Evolutionary conservation across 2,797 vertebrate genomes (phyloP), one percentile per base, ranked within the genome.

Genomic region (Gallirallus australis): DNA sequence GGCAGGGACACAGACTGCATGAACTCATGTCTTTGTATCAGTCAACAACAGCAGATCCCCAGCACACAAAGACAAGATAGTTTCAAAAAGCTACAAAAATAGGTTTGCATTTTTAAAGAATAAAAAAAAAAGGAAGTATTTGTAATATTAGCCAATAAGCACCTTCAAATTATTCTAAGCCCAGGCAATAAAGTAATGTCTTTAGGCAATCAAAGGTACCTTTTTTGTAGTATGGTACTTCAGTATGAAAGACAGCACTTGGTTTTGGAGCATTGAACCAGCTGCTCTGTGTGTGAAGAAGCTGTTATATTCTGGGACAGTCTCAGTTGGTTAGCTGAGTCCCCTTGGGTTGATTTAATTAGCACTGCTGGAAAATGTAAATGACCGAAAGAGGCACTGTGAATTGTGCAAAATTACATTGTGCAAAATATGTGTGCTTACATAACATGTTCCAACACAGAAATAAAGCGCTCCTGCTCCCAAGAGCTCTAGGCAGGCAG

Each of bases 271-370:
- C 76, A 37, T 75, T 78, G 83, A 86, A 86, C 52, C 88, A 94
- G 76, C 61, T 96, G 87, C 92, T 95, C 50, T 2, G 50, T 30
- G 40, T 23, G 60, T 9, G 77, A 82, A 87, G 71, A 90, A 87
- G 40, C 71, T 86, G 66, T 28, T 75, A 35, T 20, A 6, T 31
- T 92, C 66, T 78, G 75, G 86, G 90, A 93, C 79, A 59, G 84
- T 85, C 92, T 95, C 70, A 75, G 59, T 54, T 56, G 79, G 82
- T 89, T 93, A 85, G 75, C 28, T 68, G 59, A 90, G 77, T 73
- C 75, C 30, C 86, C 82, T 96, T 30, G 24, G 77, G 59, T 39
- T 97, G 90, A 93, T 94, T 79, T 91, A 97, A 96, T 96, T 93
- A 96, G 69, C 71, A 73, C 60, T 93, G 60, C 76, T 76, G 86